Evolutionary conservation across 2,888 invertebrate genomes (phyloP).

Genomic region (Dendrolimus pini): DNA sequence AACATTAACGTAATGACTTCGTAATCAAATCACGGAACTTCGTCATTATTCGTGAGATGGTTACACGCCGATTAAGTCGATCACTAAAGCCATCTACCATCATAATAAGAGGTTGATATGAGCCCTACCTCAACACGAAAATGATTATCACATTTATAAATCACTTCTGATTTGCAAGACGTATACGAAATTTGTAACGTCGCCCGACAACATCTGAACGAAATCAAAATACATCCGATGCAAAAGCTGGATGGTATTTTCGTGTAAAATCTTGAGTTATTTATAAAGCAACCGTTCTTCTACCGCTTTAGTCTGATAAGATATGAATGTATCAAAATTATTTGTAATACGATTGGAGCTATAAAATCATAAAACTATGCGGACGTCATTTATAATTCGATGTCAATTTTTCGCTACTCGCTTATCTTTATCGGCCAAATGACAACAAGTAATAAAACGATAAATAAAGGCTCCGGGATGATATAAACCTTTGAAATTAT

Average conservation of each 20-base stretch:
- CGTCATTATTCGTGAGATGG: slow-evolving; percentile 27
- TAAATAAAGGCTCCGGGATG: not conserved
- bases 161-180: slow-evolving; percentile 41
- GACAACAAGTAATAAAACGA: not conserved
- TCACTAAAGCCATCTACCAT: slow-evolving; percentile 28
- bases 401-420: not conserved
- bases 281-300: not conserved
- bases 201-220: not conserved
- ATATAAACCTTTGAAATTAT: slow-evolving; percentile 18
- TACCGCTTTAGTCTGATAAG: not conserved
- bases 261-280: not conserved
- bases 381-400: not conserved
- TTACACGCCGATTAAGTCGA: slow-evolving; percentile 27
- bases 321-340: slow-evolving; percentile 3
- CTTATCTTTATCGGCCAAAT: not conserved
- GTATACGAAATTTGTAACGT: slow-evolving; percentile 24
- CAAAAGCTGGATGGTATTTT: not conserved
- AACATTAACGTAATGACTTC: slow-evolving; percentile 5
- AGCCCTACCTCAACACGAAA: slow-evolving; percentile 61
- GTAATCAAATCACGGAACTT: slow-evolving; percentile 23
- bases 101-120: slow-evolving; percentile 35
- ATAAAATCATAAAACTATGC: not conserved
- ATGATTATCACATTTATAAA: slow-evolving; percentile 59
- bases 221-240: not conserved
- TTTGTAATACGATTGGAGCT: slow-evolving; percentile 5